Base-by-base conservation (phyloP, 1,140 invertebrate species). In the Limonius californicus region DNA sequence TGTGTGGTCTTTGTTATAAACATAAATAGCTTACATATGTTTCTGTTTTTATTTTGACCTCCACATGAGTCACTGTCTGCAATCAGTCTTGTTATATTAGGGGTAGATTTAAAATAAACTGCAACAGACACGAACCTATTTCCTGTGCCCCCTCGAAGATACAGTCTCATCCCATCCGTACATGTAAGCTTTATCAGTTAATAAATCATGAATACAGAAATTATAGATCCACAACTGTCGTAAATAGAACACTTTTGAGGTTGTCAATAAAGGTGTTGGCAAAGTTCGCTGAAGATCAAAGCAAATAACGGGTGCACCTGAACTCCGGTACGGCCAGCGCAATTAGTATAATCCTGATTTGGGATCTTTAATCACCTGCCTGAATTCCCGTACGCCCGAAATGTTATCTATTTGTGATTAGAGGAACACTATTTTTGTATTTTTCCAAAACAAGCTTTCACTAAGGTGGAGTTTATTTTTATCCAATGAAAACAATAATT, bases 1-100 rank as follows among this genome's bases (percentile, higher is more conserved):
- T 39, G 20, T n/a, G 64, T 61, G 16, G 23, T n/a, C 39, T 66
- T 47, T n/a, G 63, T 61, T 42, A 66, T 15, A 20, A 57, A 68
- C 32, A 61, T 60, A 20, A 66, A 66, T 11, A 68, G 47, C 39
- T 62, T 65, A 4, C 7, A 53, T 18, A 61, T 56, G 56, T 65
- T 66, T 61, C 63, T 62, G 32, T 65, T 68, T 57, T 65, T 60
- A 39, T 68, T 68, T 59, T 63, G 67, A 2, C 61, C 60, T 12
- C 63, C 66, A 50, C 60, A 65, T 0, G 63, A 62, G 54, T 68
- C 66, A 19, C 59, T 62, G 58, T 57, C 60, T 47, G 45, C 56
- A 53, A 63, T 61, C 8, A 64, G 11, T 18, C 54, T 55, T 55
- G 45, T 59, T 45, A 57, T 11, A 16, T 62, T 56, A 11, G 53